phyloP scores from a whole-genome alignment of 2,888 invertebrate species.

The Amblyteles armatorius region DNA sequence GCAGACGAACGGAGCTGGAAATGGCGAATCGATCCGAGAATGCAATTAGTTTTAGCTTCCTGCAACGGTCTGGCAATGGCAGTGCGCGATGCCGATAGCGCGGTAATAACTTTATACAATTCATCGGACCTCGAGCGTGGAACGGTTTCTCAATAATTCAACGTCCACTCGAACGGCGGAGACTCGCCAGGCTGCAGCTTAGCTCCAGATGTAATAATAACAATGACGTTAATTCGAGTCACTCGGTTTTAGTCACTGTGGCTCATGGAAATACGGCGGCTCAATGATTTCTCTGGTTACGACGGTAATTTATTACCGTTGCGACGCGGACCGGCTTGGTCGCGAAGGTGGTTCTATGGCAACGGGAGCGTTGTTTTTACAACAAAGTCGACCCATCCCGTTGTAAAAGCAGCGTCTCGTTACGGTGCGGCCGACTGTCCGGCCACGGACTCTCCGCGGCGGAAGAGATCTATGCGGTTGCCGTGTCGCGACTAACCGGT shows the following conservation, averaged over 20 bases:
- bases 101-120: conserved; percentile 49
- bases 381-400: not conserved
- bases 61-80: not conserved
- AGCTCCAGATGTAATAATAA: conserved; percentile 21
- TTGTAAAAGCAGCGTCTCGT: not conserved
- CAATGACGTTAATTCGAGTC: conserved; percentile 45
- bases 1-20: conserved; percentile 7
- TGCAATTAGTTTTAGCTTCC: conserved; percentile 54
- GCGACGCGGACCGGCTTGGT: not conserved
- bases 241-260: conserved; percentile 4
- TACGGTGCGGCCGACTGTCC: not conserved
- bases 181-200: conserved; percentile 10
- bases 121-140: conserved; percentile 38
- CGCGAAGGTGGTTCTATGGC: not conserved
- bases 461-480: not conserved
- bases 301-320: conserved; percentile 19
- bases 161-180: conserved; percentile 7
- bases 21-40: conserved; percentile 28
- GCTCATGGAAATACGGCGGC: conserved; percentile 42
- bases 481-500: not conserved
- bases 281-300: conserved; percentile 55
- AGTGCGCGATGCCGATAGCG: conserved; percentile 13
- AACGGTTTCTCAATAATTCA: conserved; percentile 50
- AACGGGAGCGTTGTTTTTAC: not conserved
- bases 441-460: not conserved